A percentile compares a stretch with the other conserved stretches of the same genome.
These are phyloP conservation scores for Vespertilio murinus DNA, from an alignment of 2,797 vertebrate genomes.

Conservation along the genomic window DNA sequence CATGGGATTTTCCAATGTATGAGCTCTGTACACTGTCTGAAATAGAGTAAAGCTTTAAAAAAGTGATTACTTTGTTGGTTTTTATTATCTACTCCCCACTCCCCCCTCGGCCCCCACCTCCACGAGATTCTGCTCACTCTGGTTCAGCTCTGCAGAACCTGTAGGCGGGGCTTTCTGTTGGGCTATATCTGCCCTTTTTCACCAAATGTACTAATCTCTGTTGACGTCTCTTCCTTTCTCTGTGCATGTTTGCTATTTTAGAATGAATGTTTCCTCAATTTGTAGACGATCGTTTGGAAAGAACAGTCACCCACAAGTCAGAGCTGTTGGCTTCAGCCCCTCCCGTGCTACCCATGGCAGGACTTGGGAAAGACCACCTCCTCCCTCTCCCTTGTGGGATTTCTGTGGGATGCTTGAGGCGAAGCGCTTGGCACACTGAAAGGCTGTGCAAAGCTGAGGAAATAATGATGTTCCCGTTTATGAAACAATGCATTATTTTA, in stretches of 20 bases:
- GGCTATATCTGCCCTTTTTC: background rate
- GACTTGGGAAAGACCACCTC: background rate
- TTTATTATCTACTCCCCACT: background rate
- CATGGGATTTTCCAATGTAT: background rate
- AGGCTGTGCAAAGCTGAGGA: background rate
- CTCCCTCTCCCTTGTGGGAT: background rate
- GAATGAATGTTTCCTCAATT: background rate
- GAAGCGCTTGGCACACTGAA: background rate
- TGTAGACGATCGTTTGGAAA: background rate
- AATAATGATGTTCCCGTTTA: background rate
- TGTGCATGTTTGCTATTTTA: background rate
- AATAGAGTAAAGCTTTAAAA: background rate
- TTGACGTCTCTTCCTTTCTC: background rate
- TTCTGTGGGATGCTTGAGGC: background rate
- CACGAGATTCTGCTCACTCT: background rate
- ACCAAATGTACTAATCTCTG: background rate
- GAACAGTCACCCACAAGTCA: background rate
- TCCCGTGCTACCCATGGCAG: background rate
- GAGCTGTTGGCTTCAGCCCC: background rate
- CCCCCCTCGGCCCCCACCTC: accelerated
- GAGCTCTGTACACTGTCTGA: background rate
- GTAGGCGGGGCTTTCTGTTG: background rate
- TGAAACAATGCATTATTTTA: background rate
- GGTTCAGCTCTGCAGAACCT: background rate
- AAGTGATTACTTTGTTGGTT: background rate